Conservation (phyloP, 2,113 vertebrate genomes). For the Mormyrus lacerda region DNA sequence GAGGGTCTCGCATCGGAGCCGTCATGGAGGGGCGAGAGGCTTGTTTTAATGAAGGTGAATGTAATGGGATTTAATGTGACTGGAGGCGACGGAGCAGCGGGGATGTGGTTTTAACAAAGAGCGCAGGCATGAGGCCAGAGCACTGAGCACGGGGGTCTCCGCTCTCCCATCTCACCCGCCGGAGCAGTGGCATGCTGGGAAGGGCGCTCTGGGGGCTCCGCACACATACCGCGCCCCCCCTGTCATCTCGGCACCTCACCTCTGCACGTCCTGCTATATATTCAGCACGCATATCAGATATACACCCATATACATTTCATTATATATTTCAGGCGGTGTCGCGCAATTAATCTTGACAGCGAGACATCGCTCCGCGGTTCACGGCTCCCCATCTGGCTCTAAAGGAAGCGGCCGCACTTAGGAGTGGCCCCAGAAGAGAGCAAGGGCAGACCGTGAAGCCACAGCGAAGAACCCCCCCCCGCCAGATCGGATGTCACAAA, state of each 20-base stretch:
- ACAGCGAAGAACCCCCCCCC: neutral
- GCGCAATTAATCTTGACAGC: neutral
- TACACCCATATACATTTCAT: neutral
- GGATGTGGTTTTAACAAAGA: constrained; percentile 77
- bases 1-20: constrained; percentile 61
- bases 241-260: neutral
- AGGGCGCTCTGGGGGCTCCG: neutral
- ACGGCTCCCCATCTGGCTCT: neutral
- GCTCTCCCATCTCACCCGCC: constrained; percentile 38
- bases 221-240: neutral
- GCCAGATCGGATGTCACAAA: neutral
- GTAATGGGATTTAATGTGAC: constrained; percentile 79
- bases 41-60: constrained; percentile 77
- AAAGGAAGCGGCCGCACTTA: neutral
- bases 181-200: neutral
- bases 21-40: constrained; percentile 55
- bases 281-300: neutral
- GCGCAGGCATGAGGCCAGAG: constrained; percentile 62
- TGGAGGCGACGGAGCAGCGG: constrained; percentile 69
- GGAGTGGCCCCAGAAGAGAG: neutral
- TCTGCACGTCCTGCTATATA: neutral
- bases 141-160: constrained; percentile 62
- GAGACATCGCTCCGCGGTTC: neutral
- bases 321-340: neutral
- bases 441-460: neutral